Evolutionary conservation across 2,113 vertebrate genomes (phyloP), one percentile per base, ranked within the genome.

Genomic region (Carassius carassius): DNA sequence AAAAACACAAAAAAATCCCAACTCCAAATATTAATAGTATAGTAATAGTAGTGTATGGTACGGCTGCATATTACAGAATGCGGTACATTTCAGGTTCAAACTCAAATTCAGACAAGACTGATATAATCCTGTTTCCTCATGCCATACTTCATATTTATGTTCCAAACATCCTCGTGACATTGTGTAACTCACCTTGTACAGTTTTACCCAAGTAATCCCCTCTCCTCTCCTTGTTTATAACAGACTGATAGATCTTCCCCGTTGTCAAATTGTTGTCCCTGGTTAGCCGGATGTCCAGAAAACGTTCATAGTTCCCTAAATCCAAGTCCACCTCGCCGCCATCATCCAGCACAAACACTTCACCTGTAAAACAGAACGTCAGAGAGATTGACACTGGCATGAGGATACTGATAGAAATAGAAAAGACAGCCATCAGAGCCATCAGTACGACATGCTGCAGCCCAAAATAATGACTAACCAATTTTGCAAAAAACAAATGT

Each of bases 161-260:
- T 78, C 4, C 37, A 37, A 41, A 56, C 54, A 78, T 7, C 19
- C 35, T 79, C 2, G 4, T 29, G 9, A 49, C 21, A 7, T 56
- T 51, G 41, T 11, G 29, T 69, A 37, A 32, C 49, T 93, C 92
- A 99, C 97, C 98, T 94, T 99, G 98, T 35, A 99, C 98, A 0
- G 98, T 99, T 93, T 98, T 99, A 74, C 98, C 98, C 58, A 99
- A 93, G 89, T 98, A 99, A 89, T 99, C 97, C 35, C 98, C 98
- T 63, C 95, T 96, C 86, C 98, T 95, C 90, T 99, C 98, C 91
- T 98, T 99, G 89, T 96, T 99, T 91, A 99, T 99, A 86, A 99
- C 98, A 0, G 96, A 96, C 90, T 98, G 97, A 87, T 99, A 99
- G 90, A 99, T 98, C 91, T 99, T 99, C 44, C 98, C 98, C 0